Base-by-base conservation (phyloP, 2,888 invertebrate genomes). In the Andricus curvator region DNA sequence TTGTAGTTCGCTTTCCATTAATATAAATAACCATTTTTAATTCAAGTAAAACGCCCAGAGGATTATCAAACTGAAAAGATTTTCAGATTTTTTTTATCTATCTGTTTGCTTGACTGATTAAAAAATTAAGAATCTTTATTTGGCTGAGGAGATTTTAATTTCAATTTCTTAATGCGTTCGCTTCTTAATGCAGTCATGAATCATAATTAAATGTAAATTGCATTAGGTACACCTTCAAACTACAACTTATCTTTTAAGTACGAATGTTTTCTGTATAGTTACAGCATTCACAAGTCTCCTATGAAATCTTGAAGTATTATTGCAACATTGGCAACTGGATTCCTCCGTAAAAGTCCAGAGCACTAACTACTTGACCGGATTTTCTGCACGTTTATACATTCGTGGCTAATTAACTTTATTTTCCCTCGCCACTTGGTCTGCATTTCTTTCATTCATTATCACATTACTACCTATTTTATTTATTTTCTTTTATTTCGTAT, bases 301-400 rank as follows among this genome's bases (percentile, higher is more conserved):
- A 48, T 48, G 17, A 48, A 44, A 17, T 44, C 17, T 48, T 48
- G 20, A 51, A 70, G 29, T 51, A 9, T 25, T 17, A 70, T 70
- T 70, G 25, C 29, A 51, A 70, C 44, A 70, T 48, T 51, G 25
- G 25, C 25, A 51, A 70, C 70, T 70, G 48, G 70, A 70, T 51
- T 51, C 51, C 48, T 51, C 44, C 29, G 29, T 51, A 68, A 68
- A 68, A 68, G 68, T 48, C 8, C 25, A 48, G 48, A 68, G 11
- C 22, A 44, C 48, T 70, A 70, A 70, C 70, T 48, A 70, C 70
- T 56, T 29, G 25, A 44, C 48, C 70, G 20, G 70, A 17, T 33
- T 70, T 65, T 65, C 65, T 17, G 37, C 20, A 65, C 65, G 3
- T 33, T 37, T 37, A 29, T 51, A 48, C 70, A 51, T 25, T 51